Conservation (phyloP, 2,113 vertebrate species). For the Neofelis nebulosa region DNA sequence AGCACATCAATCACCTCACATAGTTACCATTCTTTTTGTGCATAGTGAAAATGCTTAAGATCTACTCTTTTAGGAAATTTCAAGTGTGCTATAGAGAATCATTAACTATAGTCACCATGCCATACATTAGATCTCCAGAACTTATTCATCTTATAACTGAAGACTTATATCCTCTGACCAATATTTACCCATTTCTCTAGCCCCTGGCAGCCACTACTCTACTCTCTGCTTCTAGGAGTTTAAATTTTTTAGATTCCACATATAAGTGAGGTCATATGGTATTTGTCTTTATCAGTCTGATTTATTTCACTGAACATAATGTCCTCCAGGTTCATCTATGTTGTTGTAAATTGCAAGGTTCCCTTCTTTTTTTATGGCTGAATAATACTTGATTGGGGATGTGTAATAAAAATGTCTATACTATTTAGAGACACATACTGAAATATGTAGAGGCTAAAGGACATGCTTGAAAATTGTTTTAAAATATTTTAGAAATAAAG, state of each 20-base stretch:
- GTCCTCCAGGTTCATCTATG: neutral
- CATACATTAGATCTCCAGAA: neutral
- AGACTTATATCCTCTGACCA: neutral
- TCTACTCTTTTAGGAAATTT: neutral
- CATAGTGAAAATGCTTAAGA: neutral
- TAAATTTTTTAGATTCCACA: neutral
- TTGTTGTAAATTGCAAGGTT: neutral
- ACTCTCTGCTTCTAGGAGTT: neutral
- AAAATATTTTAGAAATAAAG: neutral
- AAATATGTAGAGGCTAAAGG: neutral
- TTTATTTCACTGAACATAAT: neutral
- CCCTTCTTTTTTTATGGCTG: neutral
- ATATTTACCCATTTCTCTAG: neutral
- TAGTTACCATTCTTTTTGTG: neutral
- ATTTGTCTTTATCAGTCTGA: neutral
- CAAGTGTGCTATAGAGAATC: neutral
- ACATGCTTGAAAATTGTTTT: neutral
- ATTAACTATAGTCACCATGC: neutral
- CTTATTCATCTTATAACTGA: neutral
- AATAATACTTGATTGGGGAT: neutral
- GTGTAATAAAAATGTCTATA: constrained; percentile 21
- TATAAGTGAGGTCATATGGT: neutral
- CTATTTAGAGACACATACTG: constrained; percentile 7
- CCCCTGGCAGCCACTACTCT: neutral
- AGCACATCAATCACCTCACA: neutral